Evolutionary conservation across 1,140 invertebrate genomes (phyloP).

Genomic region (Drosophila funebris): DNA sequence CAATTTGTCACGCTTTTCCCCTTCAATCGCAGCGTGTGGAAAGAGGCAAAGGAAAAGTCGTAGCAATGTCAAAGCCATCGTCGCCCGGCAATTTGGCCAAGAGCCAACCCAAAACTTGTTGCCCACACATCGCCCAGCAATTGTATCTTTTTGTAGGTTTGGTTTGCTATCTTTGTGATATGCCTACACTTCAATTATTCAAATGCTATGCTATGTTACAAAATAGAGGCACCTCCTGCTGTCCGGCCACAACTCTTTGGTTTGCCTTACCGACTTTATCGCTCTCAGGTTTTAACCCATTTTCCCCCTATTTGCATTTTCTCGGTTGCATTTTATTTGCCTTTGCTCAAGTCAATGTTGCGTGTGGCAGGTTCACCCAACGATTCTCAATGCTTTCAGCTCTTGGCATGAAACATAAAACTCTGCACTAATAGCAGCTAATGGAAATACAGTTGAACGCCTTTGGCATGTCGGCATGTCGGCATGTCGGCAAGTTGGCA

Average conservation of each 20-base stretch:
- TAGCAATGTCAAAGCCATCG: constrained; percentile 56
- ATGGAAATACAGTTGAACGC: constrained; percentile 42
- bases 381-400: constrained; percentile 43
- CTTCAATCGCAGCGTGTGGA: too few relatives aligned
- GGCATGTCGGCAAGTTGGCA: neutral
- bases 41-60: constrained; percentile 15
- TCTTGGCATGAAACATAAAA: constrained; percentile 60
- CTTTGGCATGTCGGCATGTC: constrained; percentile 4
- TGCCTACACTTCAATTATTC: constrained; percentile 50
- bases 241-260: neutral
- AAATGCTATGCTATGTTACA: too few relatives aligned
- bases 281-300: constrained; percentile 11
- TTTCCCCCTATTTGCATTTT: constrained; percentile 51
- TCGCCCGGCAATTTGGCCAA: constrained; percentile 40
- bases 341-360: constrained; percentile 12
- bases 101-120: constrained; percentile 56
- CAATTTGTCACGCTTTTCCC: constrained; percentile 72
- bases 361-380: constrained; percentile 43
- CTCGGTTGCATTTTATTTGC: constrained; percentile 34
- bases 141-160: constrained; percentile 2
- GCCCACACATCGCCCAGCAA: constrained; percentile 24
- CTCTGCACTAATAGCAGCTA: constrained; percentile 58
- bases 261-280: neutral
- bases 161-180: constrained; percentile 16
- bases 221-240: neutral